These are phyloP conservation scores for Eilema depressum DNA, from an alignment of 2,888 invertebrate genomes.

Conservation along the genomic window DNA sequence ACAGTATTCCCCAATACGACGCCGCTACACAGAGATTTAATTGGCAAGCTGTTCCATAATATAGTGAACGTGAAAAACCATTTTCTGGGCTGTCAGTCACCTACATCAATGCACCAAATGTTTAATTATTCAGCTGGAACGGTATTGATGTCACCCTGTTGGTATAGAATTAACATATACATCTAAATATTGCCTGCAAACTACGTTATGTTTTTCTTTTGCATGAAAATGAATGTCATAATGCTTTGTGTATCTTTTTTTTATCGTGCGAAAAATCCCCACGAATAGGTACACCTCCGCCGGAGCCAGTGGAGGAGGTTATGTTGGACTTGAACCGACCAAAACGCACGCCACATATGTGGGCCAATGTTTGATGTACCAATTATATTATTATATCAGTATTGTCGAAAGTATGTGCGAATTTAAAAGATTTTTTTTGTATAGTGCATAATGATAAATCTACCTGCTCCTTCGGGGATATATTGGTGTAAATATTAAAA, in stretches of 20 bases:
- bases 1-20: background rate
- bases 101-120: conserved; percentile 35
- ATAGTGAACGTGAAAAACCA: conserved; percentile 42
- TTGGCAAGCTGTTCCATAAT: conserved; percentile 38
- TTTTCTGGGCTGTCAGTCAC: conserved; percentile 50
- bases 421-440: too few relatives aligned
- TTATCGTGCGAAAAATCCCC: too few relatives aligned
- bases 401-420: too few relatives aligned
- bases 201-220: background rate
- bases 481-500: background rate
- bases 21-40: conserved; percentile 25
- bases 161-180: conserved; percentile 25
- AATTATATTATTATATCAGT: too few relatives aligned
- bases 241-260: too few relatives aligned
- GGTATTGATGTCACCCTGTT: conserved; percentile 22
- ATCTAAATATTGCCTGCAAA: conserved; percentile 36
- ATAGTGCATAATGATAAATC: background rate
- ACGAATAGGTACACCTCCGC: too few relatives aligned
- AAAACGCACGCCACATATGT: too few relatives aligned
- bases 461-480: background rate
- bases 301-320: too few relatives aligned
- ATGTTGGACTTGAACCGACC: too few relatives aligned
- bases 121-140: conserved; percentile 49
- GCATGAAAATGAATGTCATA: too few relatives aligned
- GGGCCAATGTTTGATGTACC: too few relatives aligned